Conservation (phyloP, 35 echinoderm and acorn worm species). For the Apostichopus californicus region DNA sequence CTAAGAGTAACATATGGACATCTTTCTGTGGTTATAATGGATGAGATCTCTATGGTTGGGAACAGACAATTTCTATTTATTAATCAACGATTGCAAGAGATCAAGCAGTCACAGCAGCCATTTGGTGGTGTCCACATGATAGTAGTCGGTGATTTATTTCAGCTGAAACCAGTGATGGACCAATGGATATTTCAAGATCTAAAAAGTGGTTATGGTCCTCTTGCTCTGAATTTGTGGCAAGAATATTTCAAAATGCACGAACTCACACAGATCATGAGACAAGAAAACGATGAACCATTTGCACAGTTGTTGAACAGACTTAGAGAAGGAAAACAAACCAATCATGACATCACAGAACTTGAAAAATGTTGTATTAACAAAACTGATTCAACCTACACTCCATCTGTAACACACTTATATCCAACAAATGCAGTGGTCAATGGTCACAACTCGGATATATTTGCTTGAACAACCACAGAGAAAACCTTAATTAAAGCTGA, state of each 20-base stretch:
- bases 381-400: not conserved
- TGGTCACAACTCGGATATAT: slow-evolving; percentile 15
- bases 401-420: slow-evolving; percentile 13
- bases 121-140: slow-evolving; percentile 58
- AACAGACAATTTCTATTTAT: slow-evolving; percentile 48
- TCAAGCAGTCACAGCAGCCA: slow-evolving; percentile 3
- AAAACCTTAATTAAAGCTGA: not conserved
- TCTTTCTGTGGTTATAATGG: slow-evolving; percentile 45
- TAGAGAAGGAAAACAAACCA: slow-evolving; percentile 24
- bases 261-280: slow-evolving; percentile 31
- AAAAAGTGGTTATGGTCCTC: not conserved
- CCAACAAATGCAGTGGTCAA: slow-evolving; percentile 27
- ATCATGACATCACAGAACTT: not conserved
- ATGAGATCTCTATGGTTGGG: slow-evolving; percentile 69
- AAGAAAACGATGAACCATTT: slow-evolving; percentile 26
- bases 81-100: slow-evolving; percentile 20
- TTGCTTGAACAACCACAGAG: not conserved
- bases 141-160: slow-evolving; percentile 36
- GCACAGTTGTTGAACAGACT: slow-evolving; percentile 39
- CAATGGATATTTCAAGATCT: slow-evolving; percentile 23
- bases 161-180: slow-evolving; percentile 34
- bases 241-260: slow-evolving; percentile 25
- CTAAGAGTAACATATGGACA: slow-evolving; percentile 28
- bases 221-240: slow-evolving; percentile 11
- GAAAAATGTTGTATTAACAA: not conserved